A percentile compares a stretch with the other conserved stretches of the same genome.
Evolutionary conservation across 2,113 vertebrate species (phyloP).

Genomic region (Suricata suricatta): DNA sequence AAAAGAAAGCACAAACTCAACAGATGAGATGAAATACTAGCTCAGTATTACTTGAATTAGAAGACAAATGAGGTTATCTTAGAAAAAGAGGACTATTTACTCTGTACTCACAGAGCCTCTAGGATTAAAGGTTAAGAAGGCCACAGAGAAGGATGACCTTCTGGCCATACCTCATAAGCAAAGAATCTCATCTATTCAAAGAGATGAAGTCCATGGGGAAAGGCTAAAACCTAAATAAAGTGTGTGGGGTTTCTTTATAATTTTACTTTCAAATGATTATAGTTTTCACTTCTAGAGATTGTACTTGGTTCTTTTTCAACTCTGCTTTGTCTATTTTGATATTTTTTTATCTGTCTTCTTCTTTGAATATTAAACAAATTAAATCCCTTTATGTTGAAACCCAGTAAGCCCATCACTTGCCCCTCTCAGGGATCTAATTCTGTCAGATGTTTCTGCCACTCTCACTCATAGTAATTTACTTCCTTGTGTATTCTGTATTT

Average conservation of each 20-base stretch:
- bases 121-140: not conserved
- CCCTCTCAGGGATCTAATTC: not conserved
- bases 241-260: not conserved
- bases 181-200: not conserved
- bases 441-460: not conserved
- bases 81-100: not conserved
- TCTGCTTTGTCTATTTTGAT: not conserved
- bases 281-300: constrained; percentile 26
- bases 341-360: not conserved
- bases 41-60: not conserved
- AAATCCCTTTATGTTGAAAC: constrained; percentile 8
- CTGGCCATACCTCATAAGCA: not conserved
- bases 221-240: not conserved
- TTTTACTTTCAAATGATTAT: constrained; percentile 16
- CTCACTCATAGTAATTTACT: not conserved
- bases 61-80: constrained; percentile 24
- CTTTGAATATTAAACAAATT: not conserved
- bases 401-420: not conserved
- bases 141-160: not conserved
- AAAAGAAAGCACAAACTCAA: constrained; percentile 3
- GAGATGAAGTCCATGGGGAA: not conserved
- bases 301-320: not conserved
- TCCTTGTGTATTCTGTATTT: not conserved
- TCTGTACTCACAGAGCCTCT: not conserved
- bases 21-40: not conserved